These are phyloP conservation scores for Momotus momota DNA, from an alignment of 2,797 vertebrate genomes.

Conservation along the genomic window DNA sequence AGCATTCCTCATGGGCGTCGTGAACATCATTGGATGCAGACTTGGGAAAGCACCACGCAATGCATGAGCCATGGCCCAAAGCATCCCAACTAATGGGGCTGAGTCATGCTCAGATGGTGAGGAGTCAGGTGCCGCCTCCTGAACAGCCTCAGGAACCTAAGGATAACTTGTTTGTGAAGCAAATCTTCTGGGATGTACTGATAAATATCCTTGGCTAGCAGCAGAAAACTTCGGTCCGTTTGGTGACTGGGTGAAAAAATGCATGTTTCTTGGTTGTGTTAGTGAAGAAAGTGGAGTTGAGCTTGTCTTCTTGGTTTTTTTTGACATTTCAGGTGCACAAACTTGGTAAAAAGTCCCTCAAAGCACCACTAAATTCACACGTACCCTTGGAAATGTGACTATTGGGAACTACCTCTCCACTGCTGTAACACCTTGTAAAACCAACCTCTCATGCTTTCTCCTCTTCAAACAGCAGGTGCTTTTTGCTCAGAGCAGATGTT, in stretches of 20 bases:
- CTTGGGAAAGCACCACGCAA: background rate
- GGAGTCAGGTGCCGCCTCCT: background rate
- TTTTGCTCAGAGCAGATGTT: background rate
- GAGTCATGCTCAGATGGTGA: background rate
- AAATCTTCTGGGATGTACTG: background rate
- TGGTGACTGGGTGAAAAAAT: background rate
- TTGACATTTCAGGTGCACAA: background rate
- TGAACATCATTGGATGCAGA: accelerated
- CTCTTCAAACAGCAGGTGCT: background rate
- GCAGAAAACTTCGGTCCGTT: background rate
- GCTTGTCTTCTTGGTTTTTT: background rate
- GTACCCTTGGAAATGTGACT: background rate
- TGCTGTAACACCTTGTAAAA: background rate
- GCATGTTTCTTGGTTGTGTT: background rate
- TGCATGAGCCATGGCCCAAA: accelerated
- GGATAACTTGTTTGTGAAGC: background rate
- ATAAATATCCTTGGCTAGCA: background rate
- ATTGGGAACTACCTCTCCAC: background rate
- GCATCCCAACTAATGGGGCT: background rate
- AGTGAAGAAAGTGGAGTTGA: background rate
- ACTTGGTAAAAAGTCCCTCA: background rate
- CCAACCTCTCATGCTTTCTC: background rate
- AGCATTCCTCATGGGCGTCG: accelerated
- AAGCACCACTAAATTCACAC: background rate
- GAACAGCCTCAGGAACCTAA: background rate